phyloP scores from a whole-genome alignment of 2,113 vertebrate species.

The Rhinichthys klamathensis region DNA sequence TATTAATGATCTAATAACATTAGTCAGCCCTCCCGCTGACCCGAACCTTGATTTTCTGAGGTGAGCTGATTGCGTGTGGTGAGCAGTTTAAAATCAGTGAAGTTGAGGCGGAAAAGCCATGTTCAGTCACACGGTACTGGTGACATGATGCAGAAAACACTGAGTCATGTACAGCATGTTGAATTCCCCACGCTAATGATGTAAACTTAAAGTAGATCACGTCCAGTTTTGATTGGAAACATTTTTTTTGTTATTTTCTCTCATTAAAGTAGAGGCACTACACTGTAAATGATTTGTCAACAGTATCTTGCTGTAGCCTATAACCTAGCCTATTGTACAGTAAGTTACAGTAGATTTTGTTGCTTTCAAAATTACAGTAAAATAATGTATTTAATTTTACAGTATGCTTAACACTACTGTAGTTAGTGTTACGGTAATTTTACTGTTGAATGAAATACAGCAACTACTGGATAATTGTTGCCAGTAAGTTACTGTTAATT shows the following conservation, averaged over 20 bases:
- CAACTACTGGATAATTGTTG: too few relatives aligned
- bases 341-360: too few relatives aligned
- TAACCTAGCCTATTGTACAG: too few relatives aligned
- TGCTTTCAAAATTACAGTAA: too few relatives aligned
- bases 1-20: constrained; percentile 46
- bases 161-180: background rate
- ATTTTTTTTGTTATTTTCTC: background rate
- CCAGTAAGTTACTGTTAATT: too few relatives aligned
- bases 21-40: constrained; percentile 39
- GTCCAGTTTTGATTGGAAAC: background rate
- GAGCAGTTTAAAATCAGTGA: constrained; percentile 13
- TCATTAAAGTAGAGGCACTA: background rate
- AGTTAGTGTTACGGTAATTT: too few relatives aligned
- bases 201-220: background rate
- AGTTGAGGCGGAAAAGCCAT: background rate
- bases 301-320: too few relatives aligned
- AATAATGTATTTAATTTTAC: too few relatives aligned
- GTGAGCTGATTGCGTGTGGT: constrained; percentile 29
- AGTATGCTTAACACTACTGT: too few relatives aligned
- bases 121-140: background rate
- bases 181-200: background rate
- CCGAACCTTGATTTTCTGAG: constrained; percentile 8
- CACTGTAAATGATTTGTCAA: too few relatives aligned
- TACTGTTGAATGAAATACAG: too few relatives aligned
- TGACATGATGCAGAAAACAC: background rate